Conservation (phyloP, 2,888 invertebrate genomes). For the Loripinus fragilis region DNA sequence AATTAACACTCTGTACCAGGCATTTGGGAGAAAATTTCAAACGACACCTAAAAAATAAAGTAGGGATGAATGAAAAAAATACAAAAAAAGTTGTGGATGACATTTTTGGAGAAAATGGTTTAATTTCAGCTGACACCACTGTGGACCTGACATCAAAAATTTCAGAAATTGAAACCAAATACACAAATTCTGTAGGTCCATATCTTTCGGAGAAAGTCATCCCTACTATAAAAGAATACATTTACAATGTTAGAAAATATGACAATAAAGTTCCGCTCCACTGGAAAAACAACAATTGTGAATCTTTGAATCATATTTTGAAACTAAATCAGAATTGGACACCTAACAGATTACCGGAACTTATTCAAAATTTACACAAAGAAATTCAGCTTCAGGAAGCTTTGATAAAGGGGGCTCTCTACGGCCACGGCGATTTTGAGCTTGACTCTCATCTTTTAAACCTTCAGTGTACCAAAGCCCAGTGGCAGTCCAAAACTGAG, state of each 20-base stretch:
- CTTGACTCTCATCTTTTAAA: not conserved
- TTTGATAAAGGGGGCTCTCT: conserved; percentile 21
- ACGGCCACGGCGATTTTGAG: conserved; percentile 37
- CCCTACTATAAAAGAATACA: not conserved
- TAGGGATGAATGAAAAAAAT: too few species aligned
- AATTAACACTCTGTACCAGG: conserved; percentile 28
- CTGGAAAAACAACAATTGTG: conserved; percentile 45
- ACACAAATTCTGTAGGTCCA: not conserved
- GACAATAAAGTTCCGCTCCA: conserved; percentile 10
- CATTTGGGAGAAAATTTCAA: conserved; percentile 40
- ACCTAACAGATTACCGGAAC: conserved; percentile 16
- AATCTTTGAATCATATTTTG: conserved; percentile 40
- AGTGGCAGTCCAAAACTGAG: not conserved
- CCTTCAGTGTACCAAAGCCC: not conserved
- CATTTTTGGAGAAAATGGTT: conserved; percentile 12
- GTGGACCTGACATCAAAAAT: conserved; percentile 22
- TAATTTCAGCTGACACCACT: conserved; percentile 11
- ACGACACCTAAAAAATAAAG: conserved; percentile 28
- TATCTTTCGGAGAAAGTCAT: conserved; percentile 23
- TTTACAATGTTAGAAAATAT: conserved; percentile 2
- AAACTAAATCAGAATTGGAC: conserved; percentile 20
- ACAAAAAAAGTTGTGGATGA: not conserved
- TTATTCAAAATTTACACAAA: conserved; percentile 20
- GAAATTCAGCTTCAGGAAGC: conserved; percentile 35
- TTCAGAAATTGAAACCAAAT: conserved; percentile 22